These are phyloP conservation scores for Gryon sp. DNA, from an alignment of 1,140 invertebrate species.

Conservation along the genomic window DNA sequence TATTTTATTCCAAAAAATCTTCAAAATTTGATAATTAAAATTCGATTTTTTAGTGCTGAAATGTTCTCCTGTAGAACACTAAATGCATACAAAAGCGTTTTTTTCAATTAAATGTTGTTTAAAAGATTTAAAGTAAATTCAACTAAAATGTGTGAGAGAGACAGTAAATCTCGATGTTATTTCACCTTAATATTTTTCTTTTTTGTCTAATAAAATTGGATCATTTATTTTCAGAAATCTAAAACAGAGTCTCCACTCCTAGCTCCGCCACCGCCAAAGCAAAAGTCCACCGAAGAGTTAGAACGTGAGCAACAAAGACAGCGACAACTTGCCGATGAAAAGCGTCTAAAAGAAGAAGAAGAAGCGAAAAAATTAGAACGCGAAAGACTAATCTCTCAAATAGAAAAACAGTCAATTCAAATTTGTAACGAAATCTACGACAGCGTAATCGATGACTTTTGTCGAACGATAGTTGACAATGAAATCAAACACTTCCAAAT, in stretches of 20 bases:
- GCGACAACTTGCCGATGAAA: constrained; percentile 7
- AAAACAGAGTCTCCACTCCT: no score
- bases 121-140: no score
- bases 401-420: constrained; percentile 66
- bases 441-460: constrained; percentile 75
- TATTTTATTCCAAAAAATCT: no score
- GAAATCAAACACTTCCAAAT: constrained; percentile 68
- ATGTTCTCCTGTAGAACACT: no score
- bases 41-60: no score
- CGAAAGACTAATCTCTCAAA: constrained; percentile 57
- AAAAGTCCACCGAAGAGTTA: constrained; percentile 20
- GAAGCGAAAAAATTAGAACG: constrained; percentile 56
- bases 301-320: constrained; percentile 1
- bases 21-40: no score
- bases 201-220: no score
- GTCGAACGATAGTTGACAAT: constrained; percentile 71
- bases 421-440: constrained; percentile 70
- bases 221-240: background rate
- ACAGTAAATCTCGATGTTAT: no score
- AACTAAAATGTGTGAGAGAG: no score
- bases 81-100: no score
- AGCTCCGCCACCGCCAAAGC: constrained; percentile 36
- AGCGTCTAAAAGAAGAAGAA: background rate
- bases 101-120: no score
- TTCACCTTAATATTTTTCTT: no score